A percentile compares a stretch with the other conserved stretches of the same genome.
Evolutionary conservation across 2,888 invertebrate species (phyloP).

Genomic region (Lepidonotus clava): DNA sequence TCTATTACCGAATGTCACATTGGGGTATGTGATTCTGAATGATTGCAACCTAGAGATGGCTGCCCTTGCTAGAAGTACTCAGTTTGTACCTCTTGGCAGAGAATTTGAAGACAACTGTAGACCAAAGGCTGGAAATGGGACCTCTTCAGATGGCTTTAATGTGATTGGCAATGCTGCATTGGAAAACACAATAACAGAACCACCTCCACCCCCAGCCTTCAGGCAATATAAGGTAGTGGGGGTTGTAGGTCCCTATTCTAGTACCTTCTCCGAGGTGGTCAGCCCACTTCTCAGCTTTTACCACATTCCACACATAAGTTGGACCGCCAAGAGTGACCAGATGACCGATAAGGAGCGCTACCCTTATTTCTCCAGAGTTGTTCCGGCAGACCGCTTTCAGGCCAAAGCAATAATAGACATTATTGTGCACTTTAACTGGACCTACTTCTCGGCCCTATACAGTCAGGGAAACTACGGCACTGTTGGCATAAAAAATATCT

Average conservation of each 20-base stretch:
- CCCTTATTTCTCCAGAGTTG: slow-evolving; percentile 64
- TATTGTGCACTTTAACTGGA: slow-evolving; percentile 62
- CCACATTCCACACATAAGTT: slow-evolving; percentile 65
- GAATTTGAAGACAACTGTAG: background rate
- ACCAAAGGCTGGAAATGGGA: background rate
- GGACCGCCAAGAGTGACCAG: slow-evolving; percentile 64
- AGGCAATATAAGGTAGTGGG: slow-evolving; percentile 60
- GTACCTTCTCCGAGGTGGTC: slow-evolving; percentile 62
- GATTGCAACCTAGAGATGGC: background rate
- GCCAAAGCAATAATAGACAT: slow-evolving; percentile 64
- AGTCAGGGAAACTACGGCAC: slow-evolving; percentile 64
- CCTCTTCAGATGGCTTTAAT: background rate
- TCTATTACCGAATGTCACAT: slow-evolving; percentile 33
- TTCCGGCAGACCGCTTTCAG: slow-evolving; percentile 65
- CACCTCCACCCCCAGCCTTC: background rate
- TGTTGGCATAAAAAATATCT: slow-evolving; percentile 55
- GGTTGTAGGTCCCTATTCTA: slow-evolving; percentile 65
- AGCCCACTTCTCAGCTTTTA: slow-evolving; percentile 64
- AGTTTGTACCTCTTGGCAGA: background rate
- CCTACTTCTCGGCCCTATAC: slow-evolving; percentile 66
- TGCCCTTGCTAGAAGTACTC: background rate
- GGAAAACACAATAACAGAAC: background rate
- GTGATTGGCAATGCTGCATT: background rate
- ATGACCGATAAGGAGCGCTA: slow-evolving; percentile 63
- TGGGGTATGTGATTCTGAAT: slow-evolving; percentile 48